Conservation (phyloP, 2,113 vertebrate species). For the Nyctereutes procyonoides region DNA sequence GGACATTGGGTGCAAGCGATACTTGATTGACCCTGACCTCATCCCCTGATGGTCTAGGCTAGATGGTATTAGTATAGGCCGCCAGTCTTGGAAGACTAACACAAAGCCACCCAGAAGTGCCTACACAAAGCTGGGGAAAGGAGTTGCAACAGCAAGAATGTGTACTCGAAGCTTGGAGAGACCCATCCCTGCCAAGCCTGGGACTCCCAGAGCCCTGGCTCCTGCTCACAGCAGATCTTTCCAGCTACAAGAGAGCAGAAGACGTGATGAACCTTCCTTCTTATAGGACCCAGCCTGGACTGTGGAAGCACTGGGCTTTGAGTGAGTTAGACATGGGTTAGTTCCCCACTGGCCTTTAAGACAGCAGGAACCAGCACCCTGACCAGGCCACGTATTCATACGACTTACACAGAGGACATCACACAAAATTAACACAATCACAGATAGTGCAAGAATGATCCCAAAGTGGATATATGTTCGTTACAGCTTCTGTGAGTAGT, state of each 20-base stretch:
- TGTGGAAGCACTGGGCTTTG: not conserved
- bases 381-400: not conserved
- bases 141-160: accelerated
- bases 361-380: not conserved
- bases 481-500: not conserved
- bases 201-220: not conserved
- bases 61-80: not conserved
- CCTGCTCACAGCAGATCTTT: not conserved
- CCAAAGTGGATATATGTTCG: not conserved
- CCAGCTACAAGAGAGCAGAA: not conserved
- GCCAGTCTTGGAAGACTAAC: not conserved
- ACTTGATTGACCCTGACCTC: not conserved
- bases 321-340: not conserved
- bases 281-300: not conserved
- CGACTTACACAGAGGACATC: not conserved
- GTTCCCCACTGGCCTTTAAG: not conserved
- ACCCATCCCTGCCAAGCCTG: not conserved
- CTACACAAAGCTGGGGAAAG: not conserved
- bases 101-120: not conserved
- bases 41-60: not conserved
- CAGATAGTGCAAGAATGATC: not conserved
- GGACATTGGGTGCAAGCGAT: not conserved
- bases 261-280: not conserved
- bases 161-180: not conserved
- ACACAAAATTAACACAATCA: not conserved